Base-by-base conservation (phyloP, 2,797 vertebrate genomes). In the Furcifer pardalis region DNA sequence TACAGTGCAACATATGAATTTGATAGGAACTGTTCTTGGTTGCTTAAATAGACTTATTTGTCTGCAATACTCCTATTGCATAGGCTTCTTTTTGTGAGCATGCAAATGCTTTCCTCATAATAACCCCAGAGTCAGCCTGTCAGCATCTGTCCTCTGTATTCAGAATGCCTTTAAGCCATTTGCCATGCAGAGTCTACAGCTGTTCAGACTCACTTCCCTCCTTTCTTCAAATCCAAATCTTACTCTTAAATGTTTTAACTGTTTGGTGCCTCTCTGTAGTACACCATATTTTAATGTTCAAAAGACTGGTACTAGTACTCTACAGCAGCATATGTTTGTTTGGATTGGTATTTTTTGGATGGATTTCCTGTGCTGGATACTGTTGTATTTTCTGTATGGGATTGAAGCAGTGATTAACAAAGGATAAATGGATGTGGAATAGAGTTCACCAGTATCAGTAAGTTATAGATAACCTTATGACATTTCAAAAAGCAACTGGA, bases 161-260 rank as follows among this genome's bases (percentile, higher is more conserved):
- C 35, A 78, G 74, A 88, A 77, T 63, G 75, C 63, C 78, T 89
- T 78, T 74, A 79, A 87, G 77, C 52, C 72, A 71, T 83, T n/a
- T 81, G 77, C 82, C 77, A 13, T 79, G 77, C 52, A 60, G 65
- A 79, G 90, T 75, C 52, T 86, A 65, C 77, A 90, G 80, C 81
- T 81, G 80, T 69, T 71, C 84, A 92, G 78, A 27, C 44, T 44
- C 86, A 46, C 80, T 66, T 80, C 84, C 69, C 66, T 83, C 79
- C 65, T 77, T 85, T 60, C 23, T n/a, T 66, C 75, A 86, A 90
- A 89, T 76, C 56, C 30, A 75, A 79, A 81, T 10, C n/a, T 49
- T 79, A 86, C 17, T 60, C 84, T 88, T 90, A 87, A 90, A 89
- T 77, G 44, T 91, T 92, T n/a, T 85, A 83, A 91, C 84, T 88